Conservation (phyloP, 1,140 invertebrate genomes). For the Drosophila willistoni region DNA sequence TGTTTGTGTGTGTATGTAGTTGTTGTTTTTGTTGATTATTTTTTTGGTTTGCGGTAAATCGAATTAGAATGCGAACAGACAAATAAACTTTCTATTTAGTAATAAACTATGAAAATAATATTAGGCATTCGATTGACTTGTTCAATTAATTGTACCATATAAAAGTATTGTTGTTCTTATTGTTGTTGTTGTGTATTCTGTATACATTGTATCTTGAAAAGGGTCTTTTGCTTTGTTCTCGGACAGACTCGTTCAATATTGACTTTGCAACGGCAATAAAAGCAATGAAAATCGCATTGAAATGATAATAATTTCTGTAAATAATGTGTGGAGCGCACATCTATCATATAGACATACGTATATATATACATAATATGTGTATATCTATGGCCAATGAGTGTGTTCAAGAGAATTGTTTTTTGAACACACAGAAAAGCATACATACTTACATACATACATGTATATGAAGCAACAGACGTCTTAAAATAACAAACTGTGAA, state of each 20-base stretch:
- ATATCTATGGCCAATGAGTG: constrained; percentile 31
- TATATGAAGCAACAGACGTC: constrained; percentile 17
- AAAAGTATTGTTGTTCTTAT: background rate
- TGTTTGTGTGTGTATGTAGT: background rate
- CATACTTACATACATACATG: background rate
- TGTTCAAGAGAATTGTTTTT: constrained; percentile 36
- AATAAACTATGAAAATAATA: constrained; percentile 14
- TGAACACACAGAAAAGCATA: constrained; percentile 15
- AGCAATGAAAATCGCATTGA: constrained; percentile 65
- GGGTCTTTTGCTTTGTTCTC: constrained; percentile 10
- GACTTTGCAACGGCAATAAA: constrained; percentile 61
- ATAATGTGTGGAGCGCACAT: constrained; percentile 31
- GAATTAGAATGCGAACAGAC: constrained; percentile 47
- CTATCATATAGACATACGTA: background rate
- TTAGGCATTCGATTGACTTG: constrained; percentile 45
- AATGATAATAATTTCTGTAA: constrained; percentile 74
- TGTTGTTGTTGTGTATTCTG: background rate
- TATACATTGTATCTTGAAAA: constrained; percentile 39
- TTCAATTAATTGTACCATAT: constrained; percentile 32
- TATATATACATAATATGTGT: constrained; percentile 7
- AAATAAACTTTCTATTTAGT: constrained; percentile 41
- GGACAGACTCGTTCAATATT: constrained; percentile 53
- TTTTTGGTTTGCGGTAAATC: constrained; percentile 55
- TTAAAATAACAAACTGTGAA: constrained; percentile 57
- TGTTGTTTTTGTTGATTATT: constrained; percentile 25